phyloP scores from a whole-genome alignment of 2,797 vertebrate genomes.

The Xiphorhynchus erythropygius region DNA sequence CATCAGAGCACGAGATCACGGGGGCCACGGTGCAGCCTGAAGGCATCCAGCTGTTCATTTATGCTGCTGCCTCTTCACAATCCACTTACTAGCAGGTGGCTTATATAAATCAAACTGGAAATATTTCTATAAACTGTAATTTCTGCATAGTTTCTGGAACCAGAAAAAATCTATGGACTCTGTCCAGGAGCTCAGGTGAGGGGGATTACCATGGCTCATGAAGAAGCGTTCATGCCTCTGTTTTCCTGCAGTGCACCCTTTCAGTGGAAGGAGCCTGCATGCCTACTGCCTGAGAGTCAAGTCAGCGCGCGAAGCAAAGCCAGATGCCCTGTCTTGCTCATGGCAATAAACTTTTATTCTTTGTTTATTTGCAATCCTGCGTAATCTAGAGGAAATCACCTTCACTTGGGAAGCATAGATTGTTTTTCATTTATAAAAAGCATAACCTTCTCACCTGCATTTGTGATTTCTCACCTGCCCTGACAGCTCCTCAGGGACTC shows the following conservation, averaged over 20 bases:
- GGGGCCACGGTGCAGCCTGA: not conserved
- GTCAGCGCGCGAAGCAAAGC: not conserved
- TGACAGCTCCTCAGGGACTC: conserved; percentile 2
- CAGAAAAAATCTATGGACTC: not conserved
- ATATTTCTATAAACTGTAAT: not conserved
- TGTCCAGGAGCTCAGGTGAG: not conserved
- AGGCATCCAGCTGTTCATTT: not conserved
- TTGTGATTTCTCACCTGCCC: not conserved
- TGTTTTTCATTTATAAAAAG: not conserved
- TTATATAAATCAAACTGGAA: conserved; percentile 19
- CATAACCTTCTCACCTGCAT: not conserved
- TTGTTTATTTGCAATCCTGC: not conserved
- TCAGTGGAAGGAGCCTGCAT: not conserved
- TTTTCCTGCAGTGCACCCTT: not conserved
- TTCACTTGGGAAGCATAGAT: not conserved
- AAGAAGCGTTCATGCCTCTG: not conserved
- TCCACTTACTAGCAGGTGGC: not conserved
- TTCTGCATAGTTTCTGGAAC: not conserved
- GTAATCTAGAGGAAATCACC: not conserved
- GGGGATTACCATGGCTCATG: not conserved
- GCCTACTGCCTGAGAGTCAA: not conserved
- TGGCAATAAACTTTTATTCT: not conserved
- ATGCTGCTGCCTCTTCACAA: not conserved
- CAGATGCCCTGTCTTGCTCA: not conserved
- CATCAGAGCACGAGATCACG: not conserved